Conservation (phyloP, 2,797 vertebrate genomes). For the Gallinago solitaria region DNA sequence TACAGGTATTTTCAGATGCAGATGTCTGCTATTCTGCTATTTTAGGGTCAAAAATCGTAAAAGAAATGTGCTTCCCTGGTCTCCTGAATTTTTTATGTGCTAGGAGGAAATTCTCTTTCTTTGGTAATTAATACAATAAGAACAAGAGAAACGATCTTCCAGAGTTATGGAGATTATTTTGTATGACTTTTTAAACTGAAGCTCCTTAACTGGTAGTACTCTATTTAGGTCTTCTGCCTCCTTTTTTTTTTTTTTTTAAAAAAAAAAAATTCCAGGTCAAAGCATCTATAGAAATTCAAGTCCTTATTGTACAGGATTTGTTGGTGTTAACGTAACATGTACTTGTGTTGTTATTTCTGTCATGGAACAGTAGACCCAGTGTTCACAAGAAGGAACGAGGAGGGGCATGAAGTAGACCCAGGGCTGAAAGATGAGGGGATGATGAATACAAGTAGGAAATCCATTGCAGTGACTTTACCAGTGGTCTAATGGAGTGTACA, state of each 20-base stretch:
- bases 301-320: not conserved
- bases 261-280: not conserved
- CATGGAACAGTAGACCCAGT: not conserved
- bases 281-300: not conserved
- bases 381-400: not conserved
- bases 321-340: rapidly evolving
- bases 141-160: not conserved
- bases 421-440: not conserved
- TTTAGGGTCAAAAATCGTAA: not conserved
- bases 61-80: not conserved
- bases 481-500: not conserved
- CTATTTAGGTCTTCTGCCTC: not conserved
- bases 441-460: not conserved
- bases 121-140: not conserved
- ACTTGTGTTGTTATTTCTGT: not conserved
- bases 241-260: not conserved
- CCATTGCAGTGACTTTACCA: not conserved
- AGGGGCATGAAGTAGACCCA: not conserved
- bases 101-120: not conserved
- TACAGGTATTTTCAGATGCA: not conserved
- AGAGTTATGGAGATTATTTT: not conserved
- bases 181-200: not conserved
- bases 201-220: not conserved
- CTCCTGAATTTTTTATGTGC: not conserved
- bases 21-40: not conserved